A percentile compares a stretch with the other conserved stretches of the same genome.
These are phyloP conservation scores for Choreutis nemorana DNA, from an alignment of 2,888 invertebrate genomes.

Conservation along the genomic window DNA sequence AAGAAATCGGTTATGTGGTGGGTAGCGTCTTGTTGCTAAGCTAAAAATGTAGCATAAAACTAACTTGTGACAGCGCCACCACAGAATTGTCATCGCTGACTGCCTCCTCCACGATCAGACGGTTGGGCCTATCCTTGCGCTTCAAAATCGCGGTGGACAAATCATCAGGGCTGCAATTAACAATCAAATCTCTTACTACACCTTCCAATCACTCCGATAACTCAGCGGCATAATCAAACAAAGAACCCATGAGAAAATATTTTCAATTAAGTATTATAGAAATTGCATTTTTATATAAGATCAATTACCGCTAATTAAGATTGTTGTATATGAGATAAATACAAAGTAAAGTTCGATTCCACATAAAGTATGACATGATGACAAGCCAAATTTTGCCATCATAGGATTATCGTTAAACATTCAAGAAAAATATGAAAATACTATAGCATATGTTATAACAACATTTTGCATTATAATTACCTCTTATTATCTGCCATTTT, in stretches of 20 bases:
- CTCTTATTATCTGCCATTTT: conserved; percentile 67
- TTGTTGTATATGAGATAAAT: too few relatives aligned
- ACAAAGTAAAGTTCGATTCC: too few relatives aligned
- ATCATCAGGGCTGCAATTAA: conserved; percentile 76
- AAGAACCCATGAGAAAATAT: conserved; percentile 4
- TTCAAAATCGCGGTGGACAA: conserved; percentile 98
- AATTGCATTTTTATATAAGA: too few relatives aligned
- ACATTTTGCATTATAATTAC: conserved; percentile 30
- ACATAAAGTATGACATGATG: conserved; percentile 67
- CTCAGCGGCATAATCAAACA: conserved; percentile 3
- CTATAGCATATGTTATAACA: conserved; percentile 3
- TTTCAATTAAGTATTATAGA: neutral
- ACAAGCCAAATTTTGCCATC: conserved; percentile 61
- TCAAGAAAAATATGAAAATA: neutral
- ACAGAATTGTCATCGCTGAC: conserved; percentile 99
- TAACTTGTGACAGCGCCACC: conserved; percentile 92
- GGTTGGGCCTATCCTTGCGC: conserved; percentile 97
- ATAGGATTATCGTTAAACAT: neutral
- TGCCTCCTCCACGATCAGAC: conserved; percentile 97
- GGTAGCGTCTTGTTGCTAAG: too few relatives aligned
- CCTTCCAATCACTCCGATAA: conserved; percentile 13
- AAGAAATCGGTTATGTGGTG: too few relatives aligned
- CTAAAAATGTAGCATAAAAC: too few relatives aligned
- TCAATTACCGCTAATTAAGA: too few relatives aligned
- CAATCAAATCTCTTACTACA: conserved; percentile 14